phyloP scores from a whole-genome alignment of 1,140 invertebrate genomes.

The Bombyx mori region ASM3026992v2 NC_085122.1:4952001-4952500 shows the following conservation, averaged over 20 bases:
- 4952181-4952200: conserved; percentile 76
- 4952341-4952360: neutral
- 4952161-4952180: conserved; percentile 80
- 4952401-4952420: conserved; percentile 8
- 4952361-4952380: neutral
- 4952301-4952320: conserved; percentile 31
- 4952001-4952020: conserved; percentile 82
- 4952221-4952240: conserved; percentile 66
- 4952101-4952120: conserved; percentile 66
- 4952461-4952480: conserved; percentile 81
- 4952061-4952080: conserved; percentile 76
- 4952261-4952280: conserved; percentile 64
- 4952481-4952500: conserved; percentile 85
- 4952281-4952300: conserved; percentile 72
- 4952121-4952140: conserved; percentile 54
- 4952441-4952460: conserved; percentile 77
- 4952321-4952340: conserved; percentile 23
- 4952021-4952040: conserved; percentile 82
- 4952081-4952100: conserved; percentile 63
- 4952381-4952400: neutral
- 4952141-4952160: conserved; percentile 78
- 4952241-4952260: conserved; percentile 43
- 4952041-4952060: conserved; percentile 19
- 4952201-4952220: conserved; percentile 74
- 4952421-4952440: conserved; percentile 26